Evolutionary conservation across 2,113 vertebrate species (phyloP).

Genomic region (Peromyscus californicus): DNA sequence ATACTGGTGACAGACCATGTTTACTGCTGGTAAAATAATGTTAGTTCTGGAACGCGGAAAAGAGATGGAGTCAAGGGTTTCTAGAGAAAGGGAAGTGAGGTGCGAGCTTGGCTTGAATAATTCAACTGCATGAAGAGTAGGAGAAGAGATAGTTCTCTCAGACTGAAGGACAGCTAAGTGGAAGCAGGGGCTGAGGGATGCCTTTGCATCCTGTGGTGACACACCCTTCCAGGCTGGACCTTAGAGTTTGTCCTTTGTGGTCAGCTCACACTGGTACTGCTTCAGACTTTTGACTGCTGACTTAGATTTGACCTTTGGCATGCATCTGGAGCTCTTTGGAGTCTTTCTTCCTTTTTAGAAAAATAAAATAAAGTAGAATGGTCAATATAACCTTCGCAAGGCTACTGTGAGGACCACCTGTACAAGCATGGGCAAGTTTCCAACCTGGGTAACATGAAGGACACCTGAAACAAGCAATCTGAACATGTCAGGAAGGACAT

Average conservation of each 20-base stretch:
- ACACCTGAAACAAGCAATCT: background rate
- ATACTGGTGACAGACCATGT: background rate
- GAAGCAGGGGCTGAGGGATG: background rate
- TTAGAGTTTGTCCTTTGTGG: background rate
- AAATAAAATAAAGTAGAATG: background rate
- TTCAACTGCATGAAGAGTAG: background rate
- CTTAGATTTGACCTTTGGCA: background rate
- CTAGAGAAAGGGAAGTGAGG: background rate
- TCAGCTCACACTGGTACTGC: background rate
- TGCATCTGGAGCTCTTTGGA: background rate
- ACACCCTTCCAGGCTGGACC: background rate
- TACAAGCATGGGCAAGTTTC: background rate
- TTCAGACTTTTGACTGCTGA: background rate
- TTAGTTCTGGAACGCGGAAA: no score
- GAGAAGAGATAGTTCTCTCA: background rate
- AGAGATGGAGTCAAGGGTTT: background rate
- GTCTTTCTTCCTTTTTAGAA: background rate
- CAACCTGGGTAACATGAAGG: background rate
- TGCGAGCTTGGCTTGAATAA: background rate
- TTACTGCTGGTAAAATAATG: background rate
- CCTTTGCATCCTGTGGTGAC: background rate
- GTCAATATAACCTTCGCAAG: background rate
- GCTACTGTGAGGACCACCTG: background rate
- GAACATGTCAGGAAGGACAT: background rate
- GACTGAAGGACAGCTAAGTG: background rate